Evolutionary conservation across 2,888 invertebrate species (phyloP).

Genomic region (Caenorhabditis plicata): DNA sequence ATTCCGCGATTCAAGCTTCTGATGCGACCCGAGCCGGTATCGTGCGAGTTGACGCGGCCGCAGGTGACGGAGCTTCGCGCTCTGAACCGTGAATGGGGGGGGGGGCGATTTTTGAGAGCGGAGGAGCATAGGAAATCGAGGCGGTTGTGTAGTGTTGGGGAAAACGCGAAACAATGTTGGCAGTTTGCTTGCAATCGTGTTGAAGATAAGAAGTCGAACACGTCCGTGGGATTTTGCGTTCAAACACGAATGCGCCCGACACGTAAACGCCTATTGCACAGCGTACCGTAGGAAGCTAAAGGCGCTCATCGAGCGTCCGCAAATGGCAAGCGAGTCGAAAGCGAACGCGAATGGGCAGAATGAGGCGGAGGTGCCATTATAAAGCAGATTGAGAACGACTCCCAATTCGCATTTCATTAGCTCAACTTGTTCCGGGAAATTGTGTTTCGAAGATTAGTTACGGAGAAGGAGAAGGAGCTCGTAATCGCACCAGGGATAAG

Average conservation of each 20-base stretch:
- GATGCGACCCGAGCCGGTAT: slow-evolving; percentile 57
- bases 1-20: too few species aligned
- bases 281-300: slow-evolving; percentile 67
- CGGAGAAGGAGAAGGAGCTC: slow-evolving; percentile 40
- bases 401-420: slow-evolving; percentile 57
- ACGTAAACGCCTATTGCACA: slow-evolving; percentile 78
- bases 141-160: slow-evolving; percentile 73
- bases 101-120: slow-evolving; percentile 74
- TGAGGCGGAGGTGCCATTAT: slow-evolving; percentile 56
- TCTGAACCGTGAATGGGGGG: slow-evolving; percentile 48
- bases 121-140: slow-evolving; percentile 78
- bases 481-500: slow-evolving; percentile 19
- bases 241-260: slow-evolving; percentile 72
- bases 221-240: slow-evolving; percentile 65
- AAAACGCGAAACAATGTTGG: slow-evolving; percentile 70
- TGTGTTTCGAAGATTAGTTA: slow-evolving; percentile 52
- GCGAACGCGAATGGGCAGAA: too few species aligned
- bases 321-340: too few species aligned
- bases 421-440: slow-evolving; percentile 59
- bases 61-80: slow-evolving; percentile 60
- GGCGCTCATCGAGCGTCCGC: slow-evolving; percentile 30
- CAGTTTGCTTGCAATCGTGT: slow-evolving; percentile 68
- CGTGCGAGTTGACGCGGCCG: slow-evolving; percentile 55
- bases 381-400: slow-evolving; percentile 76
- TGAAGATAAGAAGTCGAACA: slow-evolving; percentile 65